A percentile compares a stretch with the other conserved stretches of the same genome.
Evolutionary conservation across 37 sponge, comb jelly and placozoan species (phyloP).

Genomic region (Eunapius fragilis): DNA sequence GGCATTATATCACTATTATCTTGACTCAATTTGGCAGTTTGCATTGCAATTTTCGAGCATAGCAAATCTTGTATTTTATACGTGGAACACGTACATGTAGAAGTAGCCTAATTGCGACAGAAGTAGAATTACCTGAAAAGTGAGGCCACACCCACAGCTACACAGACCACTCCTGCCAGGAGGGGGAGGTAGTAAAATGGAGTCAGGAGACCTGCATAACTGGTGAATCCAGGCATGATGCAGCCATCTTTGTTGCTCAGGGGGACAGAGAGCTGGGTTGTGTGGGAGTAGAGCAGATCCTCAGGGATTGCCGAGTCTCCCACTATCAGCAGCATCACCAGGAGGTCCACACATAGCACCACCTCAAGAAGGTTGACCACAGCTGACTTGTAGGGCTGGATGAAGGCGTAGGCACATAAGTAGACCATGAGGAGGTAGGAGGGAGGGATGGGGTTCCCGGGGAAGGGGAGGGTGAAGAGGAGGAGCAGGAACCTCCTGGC

Average conservation of each 20-base stretch:
- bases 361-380: constrained; percentile 42
- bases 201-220: background rate
- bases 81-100: too few species aligned
- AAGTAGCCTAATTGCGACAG: too few species aligned
- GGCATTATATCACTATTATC: too few species aligned
- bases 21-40: too few species aligned
- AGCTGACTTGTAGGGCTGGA: constrained; percentile 48
- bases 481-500: constrained; percentile 25
- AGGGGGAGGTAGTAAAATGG: constrained; percentile 65
- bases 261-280: background rate
- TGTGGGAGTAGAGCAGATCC: background rate
- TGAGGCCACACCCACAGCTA: too few species aligned
- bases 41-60: too few species aligned
- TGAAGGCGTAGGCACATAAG: constrained; percentile 16
- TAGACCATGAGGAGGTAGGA: background rate
- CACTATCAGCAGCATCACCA: constrained; percentile 33
- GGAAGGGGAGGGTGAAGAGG: constrained; percentile 36
- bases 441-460: constrained; percentile 25
- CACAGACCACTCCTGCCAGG: constrained; percentile 13
- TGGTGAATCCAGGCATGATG: constrained; percentile 11
- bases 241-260: background rate
- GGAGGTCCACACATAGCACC: constrained; percentile 6
- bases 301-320: constrained; percentile 25
- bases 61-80: too few species aligned
- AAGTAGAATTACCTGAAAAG: too few species aligned